Percentiles rank a stretch among this genome's conserved stretches.
phyloP scores from a whole-genome alignment of 2,113 vertebrate genomes.

The Balaeniceps rex region DNA sequence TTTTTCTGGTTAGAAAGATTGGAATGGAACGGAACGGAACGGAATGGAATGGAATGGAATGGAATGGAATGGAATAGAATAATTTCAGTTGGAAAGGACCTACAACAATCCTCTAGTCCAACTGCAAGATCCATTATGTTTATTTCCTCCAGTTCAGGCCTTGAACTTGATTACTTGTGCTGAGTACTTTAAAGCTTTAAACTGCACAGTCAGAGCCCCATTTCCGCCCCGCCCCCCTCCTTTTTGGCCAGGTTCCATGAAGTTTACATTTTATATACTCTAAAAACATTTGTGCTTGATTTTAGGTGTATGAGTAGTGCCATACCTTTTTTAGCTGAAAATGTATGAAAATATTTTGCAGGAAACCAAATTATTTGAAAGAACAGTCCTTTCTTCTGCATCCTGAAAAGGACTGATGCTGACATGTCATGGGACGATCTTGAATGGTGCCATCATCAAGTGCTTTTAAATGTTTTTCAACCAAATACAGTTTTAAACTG shows the following conservation, averaged over 20 bases:
- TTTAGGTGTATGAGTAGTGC: neutral
- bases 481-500: neutral
- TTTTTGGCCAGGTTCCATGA: neutral
- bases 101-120: neutral
- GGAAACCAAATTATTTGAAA: neutral
- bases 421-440: neutral
- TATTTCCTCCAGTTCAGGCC: neutral
- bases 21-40: neutral
- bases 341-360: neutral
- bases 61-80: too few species aligned
- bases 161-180: neutral
- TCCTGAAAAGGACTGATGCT: neutral
- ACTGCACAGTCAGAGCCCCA: neutral
- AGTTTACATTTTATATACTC: neutral
- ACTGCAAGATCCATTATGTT: neutral
- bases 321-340: neutral
- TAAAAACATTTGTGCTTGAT: neutral
- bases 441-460: neutral
- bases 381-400: neutral
- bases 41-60: fast-evolving
- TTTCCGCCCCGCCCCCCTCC: fast-evolving
- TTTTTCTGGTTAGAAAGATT: neutral
- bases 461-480: neutral
- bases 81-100: neutral
- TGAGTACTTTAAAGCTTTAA: neutral